phyloP scores from a whole-genome alignment of 1,140 invertebrate species.

The Drosophila lacteicornis region DNA sequence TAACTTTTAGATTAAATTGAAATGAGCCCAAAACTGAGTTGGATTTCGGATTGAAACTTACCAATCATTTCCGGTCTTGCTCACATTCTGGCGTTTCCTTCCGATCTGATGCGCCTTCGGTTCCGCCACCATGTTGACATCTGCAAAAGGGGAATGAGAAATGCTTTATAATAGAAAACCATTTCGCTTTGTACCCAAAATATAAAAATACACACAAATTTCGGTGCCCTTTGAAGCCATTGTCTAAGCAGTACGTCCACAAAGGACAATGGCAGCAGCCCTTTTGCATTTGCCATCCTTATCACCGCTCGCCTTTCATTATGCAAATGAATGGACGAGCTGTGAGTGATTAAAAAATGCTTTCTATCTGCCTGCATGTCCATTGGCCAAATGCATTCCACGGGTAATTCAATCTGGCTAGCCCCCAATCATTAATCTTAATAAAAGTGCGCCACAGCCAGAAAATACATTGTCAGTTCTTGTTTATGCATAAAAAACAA shows the following conservation, averaged over 20 bases:
- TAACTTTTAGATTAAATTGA: slow-evolving; percentile 74
- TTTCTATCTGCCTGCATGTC: slow-evolving; percentile 25
- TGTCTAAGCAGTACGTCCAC: slow-evolving; percentile 26
- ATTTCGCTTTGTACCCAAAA: slow-evolving; percentile 38
- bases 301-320: slow-evolving; percentile 60
- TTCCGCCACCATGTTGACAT: slow-evolving; percentile 92
- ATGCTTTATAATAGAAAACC: slow-evolving; percentile 29
- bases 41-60: slow-evolving; percentile 85
- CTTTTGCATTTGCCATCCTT: slow-evolving; percentile 31
- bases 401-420: slow-evolving; percentile 63
- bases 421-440: slow-evolving; percentile 74
- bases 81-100: slow-evolving; percentile 91
- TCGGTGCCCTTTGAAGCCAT: slow-evolving; percentile 54
- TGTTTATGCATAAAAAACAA: slow-evolving; percentile 39
- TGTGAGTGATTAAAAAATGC: slow-evolving; percentile 63
- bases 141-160: slow-evolving; percentile 54
- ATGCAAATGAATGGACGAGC: slow-evolving; percentile 65
- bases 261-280: slow-evolving; percentile 39
- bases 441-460: slow-evolving; percentile 60
- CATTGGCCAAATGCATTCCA: slow-evolving; percentile 48
- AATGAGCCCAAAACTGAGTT: slow-evolving; percentile 30
- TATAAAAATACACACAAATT: slow-evolving; percentile 39
- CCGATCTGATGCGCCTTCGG: slow-evolving; percentile 93
- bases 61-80: slow-evolving; percentile 93
- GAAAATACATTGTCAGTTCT: slow-evolving; percentile 46